Conservation (phyloP, 2,888 invertebrate species). For the Lordiphosa andalusiaca region DNA sequence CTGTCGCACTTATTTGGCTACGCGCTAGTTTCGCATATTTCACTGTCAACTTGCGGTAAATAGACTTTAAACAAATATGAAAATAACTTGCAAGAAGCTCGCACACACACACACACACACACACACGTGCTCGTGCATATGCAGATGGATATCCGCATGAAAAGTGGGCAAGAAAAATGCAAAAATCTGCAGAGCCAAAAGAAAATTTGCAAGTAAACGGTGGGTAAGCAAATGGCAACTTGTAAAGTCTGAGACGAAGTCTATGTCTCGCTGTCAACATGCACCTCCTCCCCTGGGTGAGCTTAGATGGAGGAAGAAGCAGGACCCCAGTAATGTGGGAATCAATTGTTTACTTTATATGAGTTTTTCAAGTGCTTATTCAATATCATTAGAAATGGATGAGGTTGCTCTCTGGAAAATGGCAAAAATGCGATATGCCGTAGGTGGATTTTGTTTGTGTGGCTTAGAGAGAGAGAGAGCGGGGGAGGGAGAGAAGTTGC, state of each 20-base stretch:
- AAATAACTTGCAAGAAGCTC: slow-evolving; percentile 64
- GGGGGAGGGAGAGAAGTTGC: no score
- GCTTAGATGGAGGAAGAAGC: neutral
- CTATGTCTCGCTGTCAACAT: slow-evolving; percentile 5
- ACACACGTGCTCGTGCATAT: slow-evolving; percentile 8
- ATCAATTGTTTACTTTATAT: slow-evolving; percentile 73
- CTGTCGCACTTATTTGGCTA: slow-evolving; percentile 74
- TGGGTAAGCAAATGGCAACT: slow-evolving; percentile 68
- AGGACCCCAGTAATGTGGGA: slow-evolving; percentile 54
- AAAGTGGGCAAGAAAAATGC: slow-evolving; percentile 55
- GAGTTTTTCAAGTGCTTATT: slow-evolving; percentile 73
- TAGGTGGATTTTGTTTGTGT: neutral
- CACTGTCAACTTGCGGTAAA: slow-evolving; percentile 74
- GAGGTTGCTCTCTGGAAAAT: slow-evolving; percentile 36
- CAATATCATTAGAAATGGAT: slow-evolving; percentile 68
- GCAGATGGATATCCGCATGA: slow-evolving; percentile 14
- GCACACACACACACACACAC: slow-evolving; percentile 19
- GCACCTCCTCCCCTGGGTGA: slow-evolving; percentile 17
- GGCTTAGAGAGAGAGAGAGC: neutral
- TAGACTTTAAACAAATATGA: slow-evolving; percentile 74
- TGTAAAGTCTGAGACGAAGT: slow-evolving; percentile 45
- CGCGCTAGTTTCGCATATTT: slow-evolving; percentile 74
- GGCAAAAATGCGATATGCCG: slow-evolving; percentile 6
- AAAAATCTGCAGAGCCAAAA: slow-evolving; percentile 48
- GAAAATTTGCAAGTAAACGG: slow-evolving; percentile 66